Evolutionary conservation across 2,113 vertebrate species (phyloP).

Genomic region (Aspiorhynchus laticeps): DNA sequence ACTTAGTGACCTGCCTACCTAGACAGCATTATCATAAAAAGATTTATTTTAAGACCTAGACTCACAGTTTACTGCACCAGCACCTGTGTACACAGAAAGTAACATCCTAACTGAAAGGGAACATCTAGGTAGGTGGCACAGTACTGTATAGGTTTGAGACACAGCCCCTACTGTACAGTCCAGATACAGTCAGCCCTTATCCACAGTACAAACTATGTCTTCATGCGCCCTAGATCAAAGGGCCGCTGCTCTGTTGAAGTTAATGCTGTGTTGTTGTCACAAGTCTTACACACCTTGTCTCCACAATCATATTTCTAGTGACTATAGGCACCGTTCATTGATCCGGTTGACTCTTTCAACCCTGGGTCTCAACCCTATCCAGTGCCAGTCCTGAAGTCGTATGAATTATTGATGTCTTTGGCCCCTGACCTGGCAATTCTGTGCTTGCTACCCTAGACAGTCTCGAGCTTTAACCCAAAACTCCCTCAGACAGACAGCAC

Average conservation of each 20-base stretch:
- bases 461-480: slow-evolving; percentile 43
- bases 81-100: neutral
- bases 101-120: neutral
- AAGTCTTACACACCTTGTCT: neutral
- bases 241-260: neutral
- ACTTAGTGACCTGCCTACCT: neutral
- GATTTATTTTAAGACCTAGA: neutral
- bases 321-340: slow-evolving; percentile 19
- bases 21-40: neutral
- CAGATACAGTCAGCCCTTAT: slow-evolving; percentile 9
- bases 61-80: neutral
- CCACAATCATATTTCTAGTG: neutral
- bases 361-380: slow-evolving; percentile 45
- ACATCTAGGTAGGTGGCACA: neutral
- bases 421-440: slow-evolving; percentile 47
- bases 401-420: slow-evolving; percentile 62
- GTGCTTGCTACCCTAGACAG: slow-evolving; percentile 31
- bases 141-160: neutral
- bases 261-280: slow-evolving; percentile 8
- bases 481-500: slow-evolving; percentile 41
- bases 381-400: slow-evolving; percentile 55
- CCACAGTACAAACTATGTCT: slow-evolving; percentile 10
- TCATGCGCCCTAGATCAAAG: slow-evolving; percentile 18
- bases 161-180: slow-evolving; percentile 20
- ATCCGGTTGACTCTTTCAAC: slow-evolving; percentile 20